phyloP scores from a whole-genome alignment of 2,888 invertebrate species.

The Amblyteles armatorius region DNA sequence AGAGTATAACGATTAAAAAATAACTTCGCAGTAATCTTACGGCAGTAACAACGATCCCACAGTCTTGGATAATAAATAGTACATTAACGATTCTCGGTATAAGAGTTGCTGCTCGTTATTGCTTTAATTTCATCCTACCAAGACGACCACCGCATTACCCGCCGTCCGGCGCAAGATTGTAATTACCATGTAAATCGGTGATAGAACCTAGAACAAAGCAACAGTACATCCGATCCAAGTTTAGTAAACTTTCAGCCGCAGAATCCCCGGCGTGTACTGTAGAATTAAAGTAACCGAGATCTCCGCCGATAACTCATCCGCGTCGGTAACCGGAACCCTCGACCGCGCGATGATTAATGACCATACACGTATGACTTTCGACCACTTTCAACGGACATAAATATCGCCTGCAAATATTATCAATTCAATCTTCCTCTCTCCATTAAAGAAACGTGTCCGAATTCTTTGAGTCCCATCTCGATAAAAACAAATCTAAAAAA shows the following conservation, averaged over 20 bases:
- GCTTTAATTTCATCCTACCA: background rate
- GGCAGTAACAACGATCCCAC: background rate
- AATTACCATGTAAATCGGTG: background rate
- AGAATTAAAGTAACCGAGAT: background rate
- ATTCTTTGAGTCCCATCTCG: background rate
- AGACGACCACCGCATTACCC: background rate
- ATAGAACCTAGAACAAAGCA: background rate
- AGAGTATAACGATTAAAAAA: background rate
- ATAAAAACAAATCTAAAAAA: background rate
- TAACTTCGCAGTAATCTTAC: background rate
- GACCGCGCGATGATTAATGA: background rate
- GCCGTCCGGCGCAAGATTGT: background rate
- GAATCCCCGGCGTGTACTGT: background rate
- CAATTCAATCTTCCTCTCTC: background rate
- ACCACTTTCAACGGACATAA: background rate
- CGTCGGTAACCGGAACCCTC: background rate
- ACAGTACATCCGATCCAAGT: background rate
- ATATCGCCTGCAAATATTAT: background rate
- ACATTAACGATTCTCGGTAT: background rate
- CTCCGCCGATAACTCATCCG: background rate
- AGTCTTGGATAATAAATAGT: background rate
- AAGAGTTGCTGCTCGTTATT: background rate
- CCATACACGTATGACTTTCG: background rate
- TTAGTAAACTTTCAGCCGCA: background rate
- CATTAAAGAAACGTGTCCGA: background rate